Evolutionary conservation across 1,140 invertebrate species (phyloP).

Genomic region (Dufourea novaeangliae): DNA sequence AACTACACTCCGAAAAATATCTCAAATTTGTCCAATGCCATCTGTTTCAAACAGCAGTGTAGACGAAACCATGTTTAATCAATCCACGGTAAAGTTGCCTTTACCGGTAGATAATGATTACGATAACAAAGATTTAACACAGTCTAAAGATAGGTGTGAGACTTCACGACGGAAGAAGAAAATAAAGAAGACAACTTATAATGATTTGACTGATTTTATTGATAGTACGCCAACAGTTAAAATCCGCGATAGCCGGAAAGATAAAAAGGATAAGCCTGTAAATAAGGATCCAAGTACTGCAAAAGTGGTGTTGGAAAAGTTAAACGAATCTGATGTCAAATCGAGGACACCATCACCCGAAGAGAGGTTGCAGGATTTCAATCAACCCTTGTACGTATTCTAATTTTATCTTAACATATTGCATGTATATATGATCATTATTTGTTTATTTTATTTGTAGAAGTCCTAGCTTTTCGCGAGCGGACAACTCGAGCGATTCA

Average conservation of each 20-base stretch:
- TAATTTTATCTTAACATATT: background rate
- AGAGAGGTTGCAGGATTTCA: constrained; percentile 13
- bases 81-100: constrained; percentile 35
- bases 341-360: constrained; percentile 24
- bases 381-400: constrained; percentile 46
- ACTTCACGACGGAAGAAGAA: background rate
- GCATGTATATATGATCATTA: background rate
- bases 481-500: constrained; percentile 60
- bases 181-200: background rate
- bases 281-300: constrained; percentile 67
- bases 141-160: background rate
- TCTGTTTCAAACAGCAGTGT: constrained; percentile 16
- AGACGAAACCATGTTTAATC: constrained; percentile 19
- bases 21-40: constrained; percentile 28
- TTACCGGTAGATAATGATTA: constrained; percentile 11
- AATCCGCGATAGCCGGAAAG: background rate
- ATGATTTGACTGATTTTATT: background rate
- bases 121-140: background rate
- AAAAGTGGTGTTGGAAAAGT: constrained; percentile 73
- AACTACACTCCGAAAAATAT: constrained; percentile 40
- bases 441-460: constrained; percentile 14
- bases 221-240: background rate
- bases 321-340: constrained; percentile 55
- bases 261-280: constrained; percentile 9
- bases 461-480: background rate